A percentile compares a stretch with the other conserved stretches of the same genome.
Evolutionary conservation across 2,797 vertebrate genomes (phyloP).

Genomic region (Trachurus trachurus): DNA sequence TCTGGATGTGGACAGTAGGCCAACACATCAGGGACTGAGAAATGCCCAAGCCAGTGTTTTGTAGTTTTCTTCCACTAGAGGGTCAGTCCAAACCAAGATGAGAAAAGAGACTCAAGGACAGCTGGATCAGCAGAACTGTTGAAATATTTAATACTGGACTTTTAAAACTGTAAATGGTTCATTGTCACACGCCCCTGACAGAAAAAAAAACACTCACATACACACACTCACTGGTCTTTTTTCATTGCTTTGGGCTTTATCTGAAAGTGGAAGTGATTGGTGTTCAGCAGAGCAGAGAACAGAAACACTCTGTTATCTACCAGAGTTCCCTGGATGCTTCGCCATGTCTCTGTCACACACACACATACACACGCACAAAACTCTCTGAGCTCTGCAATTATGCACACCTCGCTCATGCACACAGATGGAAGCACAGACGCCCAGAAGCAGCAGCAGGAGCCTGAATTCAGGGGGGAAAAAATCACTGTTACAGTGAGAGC

Average conservation of each 20-base stretch:
- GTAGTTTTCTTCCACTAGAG: conserved; percentile 30
- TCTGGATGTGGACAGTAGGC: conserved; percentile 67
- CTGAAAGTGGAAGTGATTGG: conserved; percentile 74
- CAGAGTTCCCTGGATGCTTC: conserved; percentile 67
- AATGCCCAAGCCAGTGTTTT: conserved; percentile 39
- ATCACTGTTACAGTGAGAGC: conserved; percentile 16
- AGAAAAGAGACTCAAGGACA: conserved; percentile 69
- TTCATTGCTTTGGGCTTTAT: conserved; percentile 72
- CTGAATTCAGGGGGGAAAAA: background rate
- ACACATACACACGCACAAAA: conserved; percentile 23
- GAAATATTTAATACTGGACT: conserved; percentile 47
- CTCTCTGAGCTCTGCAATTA: conserved; percentile 5
- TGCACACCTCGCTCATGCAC: background rate
- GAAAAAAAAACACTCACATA: conserved; percentile 21
- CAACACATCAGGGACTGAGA: conserved; percentile 69
- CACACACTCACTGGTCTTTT: conserved; percentile 39
- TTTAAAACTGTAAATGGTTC: conserved; percentile 53
- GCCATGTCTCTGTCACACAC: conserved; percentile 38
- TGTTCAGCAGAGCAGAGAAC: conserved; percentile 79
- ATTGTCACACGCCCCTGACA: conserved; percentile 55
- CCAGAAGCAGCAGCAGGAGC: conserved; percentile 26
- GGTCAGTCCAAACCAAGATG: conserved; percentile 55
- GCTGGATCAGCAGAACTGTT: conserved; percentile 69
- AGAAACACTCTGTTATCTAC: conserved; percentile 76
- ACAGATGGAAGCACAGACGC: background rate